A percentile compares a stretch with the other conserved stretches of the same genome.
Conservation (phyloP, 2,888 invertebrate genomes). For the Embidobia sp. region DNA sequence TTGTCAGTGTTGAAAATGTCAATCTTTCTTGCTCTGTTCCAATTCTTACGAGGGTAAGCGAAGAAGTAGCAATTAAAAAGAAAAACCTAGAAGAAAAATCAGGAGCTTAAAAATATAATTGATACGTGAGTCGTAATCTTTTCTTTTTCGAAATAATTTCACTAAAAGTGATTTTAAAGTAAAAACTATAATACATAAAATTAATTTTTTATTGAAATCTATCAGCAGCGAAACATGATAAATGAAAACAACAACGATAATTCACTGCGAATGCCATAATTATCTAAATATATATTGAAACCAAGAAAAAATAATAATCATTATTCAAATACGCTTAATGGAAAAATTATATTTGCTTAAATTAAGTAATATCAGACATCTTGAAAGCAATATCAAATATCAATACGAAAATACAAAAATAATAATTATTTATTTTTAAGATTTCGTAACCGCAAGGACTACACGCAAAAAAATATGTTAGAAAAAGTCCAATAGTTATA, state of each 20-base stretch:
- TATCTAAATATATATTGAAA: no score
- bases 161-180: constrained; percentile 7
- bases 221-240: constrained; percentile 27
- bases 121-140: background rate
- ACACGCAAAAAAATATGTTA: no score
- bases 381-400: no score
- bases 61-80: constrained; percentile 7
- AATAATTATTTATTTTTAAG: no score
- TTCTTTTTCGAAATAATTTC: constrained; percentile 8
- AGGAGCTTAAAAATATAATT: constrained; percentile 6
- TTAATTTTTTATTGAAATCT: constrained; percentile 30
- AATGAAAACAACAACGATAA: constrained; percentile 27
- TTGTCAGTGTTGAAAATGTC: constrained; percentile 81
- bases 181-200: constrained; percentile 28
- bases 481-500: no score
- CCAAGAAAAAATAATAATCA: no score
- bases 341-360: no score
- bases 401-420: no score
- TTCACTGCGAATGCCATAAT: no score
- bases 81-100: background rate
- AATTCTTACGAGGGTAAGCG: constrained; percentile 82
- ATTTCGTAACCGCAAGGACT: no score
- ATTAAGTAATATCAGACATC: no score
- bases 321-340: no score
- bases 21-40: constrained; percentile 84